Evolutionary conservation across 2,113 vertebrate genomes (phyloP).

Genomic region (Pica pica): DNA sequence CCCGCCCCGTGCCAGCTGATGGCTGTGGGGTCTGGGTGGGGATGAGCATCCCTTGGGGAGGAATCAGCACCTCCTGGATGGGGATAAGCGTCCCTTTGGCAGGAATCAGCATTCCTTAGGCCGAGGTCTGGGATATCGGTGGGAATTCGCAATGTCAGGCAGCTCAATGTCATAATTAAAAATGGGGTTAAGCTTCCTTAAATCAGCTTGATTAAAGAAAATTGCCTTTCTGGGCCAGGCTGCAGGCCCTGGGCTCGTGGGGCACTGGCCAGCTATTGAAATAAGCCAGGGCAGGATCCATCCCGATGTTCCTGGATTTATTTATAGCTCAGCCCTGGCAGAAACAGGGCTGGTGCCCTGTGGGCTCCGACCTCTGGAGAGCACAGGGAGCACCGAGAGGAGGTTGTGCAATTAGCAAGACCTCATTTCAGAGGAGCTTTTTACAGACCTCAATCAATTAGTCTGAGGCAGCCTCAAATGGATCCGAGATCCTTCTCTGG

Average conservation of each 20-base stretch:
- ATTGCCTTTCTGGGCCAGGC: not conserved
- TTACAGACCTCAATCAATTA: not conserved
- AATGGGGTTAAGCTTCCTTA: not conserved
- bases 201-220: not conserved
- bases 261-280: accelerated
- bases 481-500: not conserved
- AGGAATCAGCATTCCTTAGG: not conserved
- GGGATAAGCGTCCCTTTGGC: accelerated
- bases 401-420: not conserved
- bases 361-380: not conserved
- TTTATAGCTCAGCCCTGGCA: not conserved
- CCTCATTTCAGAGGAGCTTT: not conserved
- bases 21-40: not conserved
- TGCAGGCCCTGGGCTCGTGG: not conserved
- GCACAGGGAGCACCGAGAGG: not conserved
- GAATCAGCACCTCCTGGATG: not conserved
- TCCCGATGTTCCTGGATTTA: not conserved
- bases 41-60: not conserved
- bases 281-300: not conserved
- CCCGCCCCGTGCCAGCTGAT: accelerated
- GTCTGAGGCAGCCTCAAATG: not conserved
- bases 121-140: accelerated
- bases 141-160: not conserved
- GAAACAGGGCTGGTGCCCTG: not conserved
- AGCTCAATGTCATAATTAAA: not conserved